Evolutionary conservation across 2,888 invertebrate species (phyloP).

Genomic region (Colostygia pectinataria): DNA sequence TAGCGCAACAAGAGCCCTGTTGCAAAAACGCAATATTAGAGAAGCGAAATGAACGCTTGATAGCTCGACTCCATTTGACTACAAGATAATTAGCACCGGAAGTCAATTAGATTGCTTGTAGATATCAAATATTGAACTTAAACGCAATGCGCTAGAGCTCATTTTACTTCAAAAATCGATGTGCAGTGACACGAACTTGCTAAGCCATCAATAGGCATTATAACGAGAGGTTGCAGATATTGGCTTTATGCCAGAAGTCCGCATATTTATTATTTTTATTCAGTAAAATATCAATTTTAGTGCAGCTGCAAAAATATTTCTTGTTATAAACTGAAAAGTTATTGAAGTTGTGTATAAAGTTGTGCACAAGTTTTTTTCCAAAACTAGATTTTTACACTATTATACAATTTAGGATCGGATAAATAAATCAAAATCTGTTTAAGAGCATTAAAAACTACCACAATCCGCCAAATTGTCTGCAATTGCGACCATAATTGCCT

Average conservation of each 20-base stretch:
- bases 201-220: conserved; percentile 12
- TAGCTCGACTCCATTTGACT: no score
- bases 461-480: no score
- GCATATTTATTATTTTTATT: conserved; percentile 17
- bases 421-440: no score
- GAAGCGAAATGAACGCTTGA: no score
- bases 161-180: not conserved
- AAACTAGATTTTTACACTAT: not conserved
- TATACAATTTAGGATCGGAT: no score
- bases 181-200: not conserved
- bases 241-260: conserved; percentile 16
- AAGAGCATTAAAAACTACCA: no score
- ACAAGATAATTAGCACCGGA: no score
- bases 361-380: not conserved
- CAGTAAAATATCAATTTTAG: conserved; percentile 24
- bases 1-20: no score
- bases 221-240: conserved; percentile 19
- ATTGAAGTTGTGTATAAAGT: not conserved
- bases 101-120: no score
- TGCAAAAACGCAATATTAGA: no score
- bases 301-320: conserved; percentile 12
- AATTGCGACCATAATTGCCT: no score
- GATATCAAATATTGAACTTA: not conserved
- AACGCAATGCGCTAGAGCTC: not conserved
- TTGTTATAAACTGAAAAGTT: conserved; percentile 9